phyloP scores from a whole-genome alignment of 2,797 vertebrate species.

The Amazona ochrocephala region DNA sequence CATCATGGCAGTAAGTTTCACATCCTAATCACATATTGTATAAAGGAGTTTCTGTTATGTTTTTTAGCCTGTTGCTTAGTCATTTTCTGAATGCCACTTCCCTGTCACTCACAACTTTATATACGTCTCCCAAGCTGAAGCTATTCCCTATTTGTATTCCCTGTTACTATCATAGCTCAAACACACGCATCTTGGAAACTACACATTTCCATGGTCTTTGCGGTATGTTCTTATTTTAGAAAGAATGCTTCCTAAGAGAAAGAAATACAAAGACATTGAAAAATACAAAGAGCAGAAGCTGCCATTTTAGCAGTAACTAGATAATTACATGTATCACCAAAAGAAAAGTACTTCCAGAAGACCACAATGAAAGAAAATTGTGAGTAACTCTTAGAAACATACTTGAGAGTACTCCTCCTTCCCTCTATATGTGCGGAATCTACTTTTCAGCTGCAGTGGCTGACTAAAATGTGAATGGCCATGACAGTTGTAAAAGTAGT shows the following conservation, averaged over 20 bases:
- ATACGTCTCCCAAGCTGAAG: neutral
- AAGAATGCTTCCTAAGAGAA: neutral
- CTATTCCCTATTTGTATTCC: neutral
- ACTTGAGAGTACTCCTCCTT: neutral
- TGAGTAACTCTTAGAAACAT: neutral
- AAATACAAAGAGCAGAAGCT: neutral
- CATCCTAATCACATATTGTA: neutral
- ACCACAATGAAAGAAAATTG: neutral
- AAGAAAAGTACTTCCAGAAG: neutral
- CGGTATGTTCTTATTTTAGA: neutral
- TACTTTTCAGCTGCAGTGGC: neutral
- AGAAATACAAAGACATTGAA: neutral
- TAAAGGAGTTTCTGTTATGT: neutral
- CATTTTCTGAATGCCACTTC: neutral
- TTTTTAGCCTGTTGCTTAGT: neutral
- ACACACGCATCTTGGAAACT: neutral
- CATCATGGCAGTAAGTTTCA: neutral
- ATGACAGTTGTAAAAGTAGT: neutral
- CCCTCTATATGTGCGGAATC: neutral
- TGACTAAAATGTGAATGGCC: neutral
- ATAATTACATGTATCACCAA: neutral
- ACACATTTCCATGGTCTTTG: neutral
- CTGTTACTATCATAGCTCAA: neutral
- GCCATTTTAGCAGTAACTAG: neutral
- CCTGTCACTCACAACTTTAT: neutral